A percentile compares a stretch with the other conserved stretches of the same genome.
These are phyloP conservation scores for Mesembrinibis cayennensis DNA, from an alignment of 2,113 vertebrate genomes.

Conservation along the genomic window DNA sequence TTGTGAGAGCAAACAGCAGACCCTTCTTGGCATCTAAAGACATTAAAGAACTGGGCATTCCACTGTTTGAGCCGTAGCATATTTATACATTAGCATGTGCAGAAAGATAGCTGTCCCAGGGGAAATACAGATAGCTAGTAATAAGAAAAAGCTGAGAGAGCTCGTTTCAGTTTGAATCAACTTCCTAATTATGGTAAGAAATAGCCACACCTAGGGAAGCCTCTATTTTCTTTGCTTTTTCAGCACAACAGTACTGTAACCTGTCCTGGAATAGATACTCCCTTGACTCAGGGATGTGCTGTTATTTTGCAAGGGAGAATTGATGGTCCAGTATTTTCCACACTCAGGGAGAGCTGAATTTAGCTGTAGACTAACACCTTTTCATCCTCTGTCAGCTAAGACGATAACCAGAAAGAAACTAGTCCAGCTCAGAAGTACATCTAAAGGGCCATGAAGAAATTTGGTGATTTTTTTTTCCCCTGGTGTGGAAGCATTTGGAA, in stretches of 20 bases:
- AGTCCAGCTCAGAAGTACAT: not conserved
- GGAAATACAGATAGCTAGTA: not conserved
- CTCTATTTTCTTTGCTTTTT: not conserved
- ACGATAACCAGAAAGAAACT: not conserved
- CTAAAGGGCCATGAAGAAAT: not conserved
- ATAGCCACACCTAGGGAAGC: not conserved
- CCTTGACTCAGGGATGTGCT: not conserved
- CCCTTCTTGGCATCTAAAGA: not conserved
- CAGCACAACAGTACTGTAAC: not conserved
- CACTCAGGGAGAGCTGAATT: not conserved
- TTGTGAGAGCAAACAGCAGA: not conserved
- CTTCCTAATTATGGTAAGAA: not conserved
- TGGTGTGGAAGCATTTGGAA: not conserved
- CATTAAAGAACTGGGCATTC: not conserved
- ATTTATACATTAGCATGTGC: not conserved
- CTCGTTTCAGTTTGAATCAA: not conserved
- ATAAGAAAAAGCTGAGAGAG: not conserved
- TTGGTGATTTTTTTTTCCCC: not conserved
- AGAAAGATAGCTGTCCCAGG: not conserved
- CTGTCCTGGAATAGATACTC: not conserved
- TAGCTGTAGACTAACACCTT: not conserved
- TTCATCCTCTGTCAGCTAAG: not conserved
- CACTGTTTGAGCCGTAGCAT: not conserved
- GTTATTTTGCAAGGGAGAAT: not conserved
- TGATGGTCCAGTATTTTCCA: not conserved